A percentile compares a stretch with the other conserved stretches of the same genome.
These are phyloP conservation scores for Cylindroiulus punctatus DNA, from an alignment of 2,888 invertebrate species.

Conservation along the genomic window DNA sequence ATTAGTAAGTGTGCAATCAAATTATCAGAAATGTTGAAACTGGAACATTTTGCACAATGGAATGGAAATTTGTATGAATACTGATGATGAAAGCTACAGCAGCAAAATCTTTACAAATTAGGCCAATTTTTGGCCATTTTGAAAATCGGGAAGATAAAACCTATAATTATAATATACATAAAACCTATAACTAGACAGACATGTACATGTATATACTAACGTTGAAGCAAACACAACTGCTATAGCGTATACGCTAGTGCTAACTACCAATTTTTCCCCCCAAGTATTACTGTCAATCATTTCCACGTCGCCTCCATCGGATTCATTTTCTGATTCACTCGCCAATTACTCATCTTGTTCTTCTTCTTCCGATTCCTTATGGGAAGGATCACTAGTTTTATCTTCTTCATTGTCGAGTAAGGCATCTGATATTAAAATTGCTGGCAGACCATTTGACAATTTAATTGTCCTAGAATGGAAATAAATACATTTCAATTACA, in stretches of 20 bases:
- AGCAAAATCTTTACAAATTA: too few species aligned
- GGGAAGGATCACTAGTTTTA: neutral
- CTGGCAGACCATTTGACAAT: constrained; percentile 57
- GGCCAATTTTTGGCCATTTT: too few species aligned
- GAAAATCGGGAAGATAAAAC: too few species aligned
- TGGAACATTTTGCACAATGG: too few species aligned
- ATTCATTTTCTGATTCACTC: constrained; percentile 54
- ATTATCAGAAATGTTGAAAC: too few species aligned
- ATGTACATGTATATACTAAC: too few species aligned
- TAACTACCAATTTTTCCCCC: constrained; percentile 39
- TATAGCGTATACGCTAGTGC: too few species aligned
- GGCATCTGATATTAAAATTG: constrained; percentile 57
- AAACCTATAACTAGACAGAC: neutral
- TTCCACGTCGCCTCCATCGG: neutral
- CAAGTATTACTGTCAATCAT: neutral
- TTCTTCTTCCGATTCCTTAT: constrained; percentile 49
- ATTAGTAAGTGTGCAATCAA: neutral
- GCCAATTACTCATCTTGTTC: constrained; percentile 25
- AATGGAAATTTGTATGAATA: too few species aligned
- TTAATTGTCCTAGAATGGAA: constrained; percentile 55
- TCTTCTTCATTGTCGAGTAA: neutral
- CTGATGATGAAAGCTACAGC: too few species aligned
- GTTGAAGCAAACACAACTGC: neutral
- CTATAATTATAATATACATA: constrained; percentile 51
- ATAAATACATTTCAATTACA: neutral